A percentile compares a stretch with the other conserved stretches of the same genome.
phyloP scores from a whole-genome alignment of 2,113 vertebrate genomes.

The Rhegmatorhina hoffmannsi region DNA sequence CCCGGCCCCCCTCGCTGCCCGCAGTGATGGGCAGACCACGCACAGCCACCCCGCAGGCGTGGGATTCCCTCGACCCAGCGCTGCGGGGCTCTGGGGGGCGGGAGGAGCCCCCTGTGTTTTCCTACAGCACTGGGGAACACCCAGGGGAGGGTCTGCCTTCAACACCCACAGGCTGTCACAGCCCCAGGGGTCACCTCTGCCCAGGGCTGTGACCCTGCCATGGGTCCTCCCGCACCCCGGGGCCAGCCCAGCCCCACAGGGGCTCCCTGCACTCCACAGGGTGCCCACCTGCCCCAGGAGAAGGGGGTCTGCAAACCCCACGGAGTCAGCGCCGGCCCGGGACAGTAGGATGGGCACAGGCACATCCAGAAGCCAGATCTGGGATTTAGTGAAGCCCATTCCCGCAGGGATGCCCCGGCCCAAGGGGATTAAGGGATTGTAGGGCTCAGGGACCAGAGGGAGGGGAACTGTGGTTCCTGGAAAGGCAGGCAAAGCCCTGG shows the following conservation, averaged over 20 bases:
- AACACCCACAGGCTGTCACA: neutral
- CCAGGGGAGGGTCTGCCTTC: neutral
- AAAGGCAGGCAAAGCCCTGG: constrained; percentile 41
- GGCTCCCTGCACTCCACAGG: neutral
- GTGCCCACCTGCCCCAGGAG: accelerated
- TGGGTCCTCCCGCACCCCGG: accelerated
- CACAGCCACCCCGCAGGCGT: neutral
- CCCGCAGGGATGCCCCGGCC: constrained; percentile 11
- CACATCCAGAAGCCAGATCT: neutral
- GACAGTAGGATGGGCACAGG: neutral
- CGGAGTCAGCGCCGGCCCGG: neutral
- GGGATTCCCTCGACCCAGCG: neutral
- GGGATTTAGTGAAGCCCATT: neutral
- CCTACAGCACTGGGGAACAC: neutral
- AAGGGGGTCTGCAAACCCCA: neutral
- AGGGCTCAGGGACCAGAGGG: constrained; percentile 3
- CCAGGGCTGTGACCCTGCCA: neutral
- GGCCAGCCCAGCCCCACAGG: neutral
- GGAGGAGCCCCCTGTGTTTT: neutral
- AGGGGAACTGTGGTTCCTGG: constrained; percentile 7
- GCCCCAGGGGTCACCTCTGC: neutral
- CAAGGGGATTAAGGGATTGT: constrained; percentile 55
- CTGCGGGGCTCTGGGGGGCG: neutral
- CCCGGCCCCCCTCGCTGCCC: neutral
- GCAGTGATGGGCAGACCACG: neutral